Evolutionary conservation across 2,113 vertebrate species (phyloP).

Genomic region (Platysternon megacephalum): DNA sequence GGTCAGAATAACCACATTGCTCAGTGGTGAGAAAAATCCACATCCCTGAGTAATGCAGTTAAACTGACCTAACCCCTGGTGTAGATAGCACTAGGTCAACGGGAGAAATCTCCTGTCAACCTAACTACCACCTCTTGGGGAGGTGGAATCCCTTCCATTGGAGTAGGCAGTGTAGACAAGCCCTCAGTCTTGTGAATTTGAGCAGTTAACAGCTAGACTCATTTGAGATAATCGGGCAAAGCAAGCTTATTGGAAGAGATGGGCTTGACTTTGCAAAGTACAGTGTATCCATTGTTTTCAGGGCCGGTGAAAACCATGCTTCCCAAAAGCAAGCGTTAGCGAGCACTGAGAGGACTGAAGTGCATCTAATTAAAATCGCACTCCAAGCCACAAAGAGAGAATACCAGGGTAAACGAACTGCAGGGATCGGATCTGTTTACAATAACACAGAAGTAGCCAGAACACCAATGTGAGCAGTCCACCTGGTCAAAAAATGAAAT

Average conservation of each 20-base stretch:
- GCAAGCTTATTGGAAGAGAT: accelerated
- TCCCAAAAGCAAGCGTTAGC: neutral
- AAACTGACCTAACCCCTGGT: neutral
- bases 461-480: neutral
- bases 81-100: no score
- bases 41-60: neutral
- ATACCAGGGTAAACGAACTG: neutral
- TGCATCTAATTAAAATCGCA: neutral
- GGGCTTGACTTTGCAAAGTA: accelerated
- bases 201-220: neutral
- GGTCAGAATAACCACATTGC: neutral
- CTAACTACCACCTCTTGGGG: neutral
- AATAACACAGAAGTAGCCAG: neutral
- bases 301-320: neutral
- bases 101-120: no score
- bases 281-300: neutral
- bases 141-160: neutral
- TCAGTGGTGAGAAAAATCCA: neutral
- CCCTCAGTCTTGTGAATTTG: neutral
- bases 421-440: neutral
- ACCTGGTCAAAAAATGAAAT: neutral
- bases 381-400: accelerated
- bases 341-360: no score
- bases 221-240: accelerated
- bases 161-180: neutral